Percentiles rank a stretch among this genome's conserved stretches.
Evolutionary conservation across 2,113 vertebrate species (phyloP).

Genomic region (Progne subis): DNA sequence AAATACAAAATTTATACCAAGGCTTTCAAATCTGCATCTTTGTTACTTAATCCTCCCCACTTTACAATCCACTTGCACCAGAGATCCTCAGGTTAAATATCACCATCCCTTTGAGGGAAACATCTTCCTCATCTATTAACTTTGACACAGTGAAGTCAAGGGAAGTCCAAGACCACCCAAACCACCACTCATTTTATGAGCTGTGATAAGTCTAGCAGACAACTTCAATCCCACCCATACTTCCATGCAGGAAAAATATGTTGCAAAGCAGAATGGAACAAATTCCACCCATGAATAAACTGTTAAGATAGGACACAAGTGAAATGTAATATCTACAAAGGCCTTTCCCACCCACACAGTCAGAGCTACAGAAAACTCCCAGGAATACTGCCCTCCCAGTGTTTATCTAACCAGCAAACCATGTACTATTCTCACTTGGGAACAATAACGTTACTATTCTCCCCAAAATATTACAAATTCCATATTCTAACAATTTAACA

Average conservation of each 20-base stretch:
- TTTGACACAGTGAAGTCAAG: background rate
- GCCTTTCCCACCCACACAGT: background rate
- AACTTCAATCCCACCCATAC: background rate
- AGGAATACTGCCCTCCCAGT: background rate
- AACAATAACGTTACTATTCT: background rate
- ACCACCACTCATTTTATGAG: background rate
- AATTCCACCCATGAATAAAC: rapidly evolving
- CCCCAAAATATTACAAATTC: background rate
- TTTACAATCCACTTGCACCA: background rate
- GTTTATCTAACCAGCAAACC: background rate
- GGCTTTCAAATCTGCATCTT: background rate
- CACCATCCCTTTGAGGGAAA: background rate
- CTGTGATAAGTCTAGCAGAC: background rate
- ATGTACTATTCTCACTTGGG: background rate
- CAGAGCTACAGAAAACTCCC: background rate
- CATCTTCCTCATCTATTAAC: background rate
- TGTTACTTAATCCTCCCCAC: background rate
- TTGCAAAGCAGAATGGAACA: background rate
- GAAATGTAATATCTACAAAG: background rate
- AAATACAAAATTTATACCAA: background rate
- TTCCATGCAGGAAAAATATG: rapidly evolving
- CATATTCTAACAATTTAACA: background rate
- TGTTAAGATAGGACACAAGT: background rate
- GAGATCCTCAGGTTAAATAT: background rate
- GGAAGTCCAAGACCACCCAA: background rate